A percentile compares a stretch with the other conserved stretches of the same genome.
phyloP scores from a whole-genome alignment of 1,140 invertebrate species.

The Grapholita molesta region DNA sequence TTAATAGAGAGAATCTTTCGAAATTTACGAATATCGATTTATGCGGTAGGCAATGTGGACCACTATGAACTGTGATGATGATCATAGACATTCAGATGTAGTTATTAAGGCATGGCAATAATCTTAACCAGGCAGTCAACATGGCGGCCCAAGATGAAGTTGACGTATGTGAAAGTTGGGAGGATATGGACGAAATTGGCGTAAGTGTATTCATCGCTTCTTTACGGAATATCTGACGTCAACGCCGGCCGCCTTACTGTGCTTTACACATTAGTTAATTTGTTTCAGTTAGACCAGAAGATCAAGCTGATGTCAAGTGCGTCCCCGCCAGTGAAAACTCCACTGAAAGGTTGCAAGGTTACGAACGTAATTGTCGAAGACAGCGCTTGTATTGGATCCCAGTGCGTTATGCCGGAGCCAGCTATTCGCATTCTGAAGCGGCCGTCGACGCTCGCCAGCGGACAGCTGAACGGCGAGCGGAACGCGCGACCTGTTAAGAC shows the following conservation, averaged over 20 bases:
- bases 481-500: conserved; percentile 87
- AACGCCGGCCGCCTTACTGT: conserved; percentile 13
- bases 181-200: conserved; percentile 87
- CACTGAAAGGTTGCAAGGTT: conserved; percentile 72
- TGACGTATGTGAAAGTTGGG: conserved; percentile 86
- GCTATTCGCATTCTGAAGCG: conserved; percentile 91
- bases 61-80: background rate
- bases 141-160: conserved; percentile 77
- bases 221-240: conserved; percentile 21
- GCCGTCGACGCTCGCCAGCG: conserved; percentile 74
- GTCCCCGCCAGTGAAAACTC: conserved; percentile 50
- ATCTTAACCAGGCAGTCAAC: conserved; percentile 46
- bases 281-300: conserved; percentile 70
- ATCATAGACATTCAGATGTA: background rate
- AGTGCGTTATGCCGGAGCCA: conserved; percentile 81
- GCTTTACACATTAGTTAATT: conserved; percentile 35
- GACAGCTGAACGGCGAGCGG: conserved; percentile 79
- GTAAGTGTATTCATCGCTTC: conserved; percentile 61
- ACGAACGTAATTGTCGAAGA: conserved; percentile 59
- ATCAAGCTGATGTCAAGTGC: conserved; percentile 70
- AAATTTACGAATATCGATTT: no score
- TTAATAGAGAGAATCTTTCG: no score
- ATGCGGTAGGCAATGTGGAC: no score
- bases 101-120: conserved; percentile 19
- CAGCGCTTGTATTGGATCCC: conserved; percentile 73